Percentiles rank a stretch among this genome's conserved stretches.
These are phyloP conservation scores for Drosophila pallidifrons DNA, from an alignment of 1,140 invertebrate species.

Conservation along the genomic window DNA sequence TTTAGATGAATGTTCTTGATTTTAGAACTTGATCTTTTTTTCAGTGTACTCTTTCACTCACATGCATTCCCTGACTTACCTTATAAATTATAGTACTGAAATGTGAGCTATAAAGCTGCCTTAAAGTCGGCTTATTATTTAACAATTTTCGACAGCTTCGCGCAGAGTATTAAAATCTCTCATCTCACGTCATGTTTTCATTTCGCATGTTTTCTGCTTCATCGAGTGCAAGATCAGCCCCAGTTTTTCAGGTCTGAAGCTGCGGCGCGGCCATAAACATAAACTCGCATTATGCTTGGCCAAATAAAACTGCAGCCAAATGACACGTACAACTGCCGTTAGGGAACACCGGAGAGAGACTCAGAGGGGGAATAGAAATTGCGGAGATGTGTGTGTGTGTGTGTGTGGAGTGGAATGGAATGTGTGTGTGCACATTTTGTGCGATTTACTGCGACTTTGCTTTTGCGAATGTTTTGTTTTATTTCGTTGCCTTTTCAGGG, in stretches of 20 bases:
- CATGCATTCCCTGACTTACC: not conserved
- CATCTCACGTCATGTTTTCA: constrained; percentile 43
- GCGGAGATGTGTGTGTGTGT: no score
- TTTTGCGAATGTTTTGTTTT: constrained; percentile 70
- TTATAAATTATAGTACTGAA: not conserved
- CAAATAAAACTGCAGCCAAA: constrained; percentile 81
- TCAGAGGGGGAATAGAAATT: not conserved
- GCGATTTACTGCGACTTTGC: constrained; percentile 75
- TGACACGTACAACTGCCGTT: constrained; percentile 75
- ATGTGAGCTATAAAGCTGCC: not conserved
- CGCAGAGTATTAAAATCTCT: constrained; percentile 23
- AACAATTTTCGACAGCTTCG: constrained; percentile 19
- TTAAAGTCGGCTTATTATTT: not conserved
- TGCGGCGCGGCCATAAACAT: constrained; percentile 65
- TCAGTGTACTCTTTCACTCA: not conserved
- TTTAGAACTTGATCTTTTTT: no score
- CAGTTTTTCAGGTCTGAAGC: constrained; percentile 18
- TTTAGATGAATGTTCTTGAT: no score
- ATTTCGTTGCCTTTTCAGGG: constrained; percentile 76
- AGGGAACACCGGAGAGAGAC: not conserved
- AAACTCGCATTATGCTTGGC: constrained; percentile 74
- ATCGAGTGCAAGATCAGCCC: constrained; percentile 77
- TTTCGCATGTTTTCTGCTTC: constrained; percentile 63
- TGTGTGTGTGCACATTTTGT: constrained; percentile 45
- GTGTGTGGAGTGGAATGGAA: not conserved